phyloP scores from a whole-genome alignment of 2,797 vertebrate genomes.

The Sebastes diaconus region DNA sequence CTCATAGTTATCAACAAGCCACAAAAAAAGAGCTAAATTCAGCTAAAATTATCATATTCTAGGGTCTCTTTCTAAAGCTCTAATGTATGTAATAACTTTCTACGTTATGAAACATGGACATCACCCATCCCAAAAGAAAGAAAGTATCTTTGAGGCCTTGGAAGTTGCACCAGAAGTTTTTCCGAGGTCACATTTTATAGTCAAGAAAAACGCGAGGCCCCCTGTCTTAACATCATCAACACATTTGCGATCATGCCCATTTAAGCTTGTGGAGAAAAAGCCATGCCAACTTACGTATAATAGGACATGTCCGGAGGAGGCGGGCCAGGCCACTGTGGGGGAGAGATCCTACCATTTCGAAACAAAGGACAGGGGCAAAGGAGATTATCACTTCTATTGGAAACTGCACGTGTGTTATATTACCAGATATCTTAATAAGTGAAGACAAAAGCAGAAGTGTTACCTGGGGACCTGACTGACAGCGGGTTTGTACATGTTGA shows the following conservation, averaged over 20 bases:
- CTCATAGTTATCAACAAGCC: not conserved
- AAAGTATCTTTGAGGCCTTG: constrained; percentile 1
- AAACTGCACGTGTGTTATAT: not conserved
- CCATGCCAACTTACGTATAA: constrained; percentile 82
- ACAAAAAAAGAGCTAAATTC: not conserved
- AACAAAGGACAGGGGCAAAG: constrained; percentile 68
- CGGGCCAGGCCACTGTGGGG: constrained; percentile 80
- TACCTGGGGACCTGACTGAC: constrained; percentile 76
- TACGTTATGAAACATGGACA: not conserved
- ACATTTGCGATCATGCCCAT: constrained; percentile 38
- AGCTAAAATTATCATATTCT: not conserved
- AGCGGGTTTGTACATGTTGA: constrained; percentile 89
- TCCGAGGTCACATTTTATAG: not conserved
- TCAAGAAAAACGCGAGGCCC: constrained; percentile 29
- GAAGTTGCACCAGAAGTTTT: not conserved
- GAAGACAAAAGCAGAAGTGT: not conserved
- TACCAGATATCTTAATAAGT: not conserved
- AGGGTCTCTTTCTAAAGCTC: not conserved
- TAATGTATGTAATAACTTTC: not conserved
- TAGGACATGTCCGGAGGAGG: constrained; percentile 79
- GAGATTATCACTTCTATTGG: not conserved
- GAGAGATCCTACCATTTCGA: constrained; percentile 80
- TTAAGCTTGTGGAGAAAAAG: constrained; percentile 39
- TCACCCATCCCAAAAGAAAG: not conserved
- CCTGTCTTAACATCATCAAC: not conserved